Percentiles rank a stretch among this genome's conserved stretches.
These are phyloP conservation scores for Euschistus heros DNA, from an alignment of 1,140 invertebrate species.

Conservation along the genomic window DNA sequence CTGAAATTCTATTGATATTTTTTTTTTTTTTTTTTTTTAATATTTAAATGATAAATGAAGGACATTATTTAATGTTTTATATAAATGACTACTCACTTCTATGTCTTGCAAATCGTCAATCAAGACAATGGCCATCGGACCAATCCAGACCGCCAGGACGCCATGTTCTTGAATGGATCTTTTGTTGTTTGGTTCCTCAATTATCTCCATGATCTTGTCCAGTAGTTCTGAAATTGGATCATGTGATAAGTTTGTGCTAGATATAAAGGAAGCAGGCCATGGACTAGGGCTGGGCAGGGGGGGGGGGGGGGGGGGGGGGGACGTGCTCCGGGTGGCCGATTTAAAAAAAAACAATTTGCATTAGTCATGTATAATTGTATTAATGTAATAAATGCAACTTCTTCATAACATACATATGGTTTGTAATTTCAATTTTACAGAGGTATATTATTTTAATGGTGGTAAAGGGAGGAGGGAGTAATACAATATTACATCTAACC, in stretches of 20 bases:
- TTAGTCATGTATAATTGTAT: background rate
- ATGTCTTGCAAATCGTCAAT: background rate
- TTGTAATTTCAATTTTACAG: too few species aligned
- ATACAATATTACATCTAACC: too few species aligned
- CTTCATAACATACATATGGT: background rate
- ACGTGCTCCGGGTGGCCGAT: too few species aligned
- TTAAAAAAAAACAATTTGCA: background rate
- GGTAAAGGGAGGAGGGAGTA: too few species aligned
- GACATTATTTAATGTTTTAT: too few species aligned
- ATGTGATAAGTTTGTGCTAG: background rate
- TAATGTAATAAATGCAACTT: background rate
- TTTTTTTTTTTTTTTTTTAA: too few species aligned
- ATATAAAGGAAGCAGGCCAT: too few species aligned
- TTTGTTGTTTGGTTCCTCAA: background rate
- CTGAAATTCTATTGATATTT: too few species aligned
- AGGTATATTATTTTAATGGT: too few species aligned
- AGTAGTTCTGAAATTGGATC: background rate
- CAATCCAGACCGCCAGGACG: conserved; percentile 4
- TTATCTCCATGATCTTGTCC: conserved; percentile 1
- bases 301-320: too few species aligned
- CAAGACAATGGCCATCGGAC: background rate
- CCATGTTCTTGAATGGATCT: background rate
- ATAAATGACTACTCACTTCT: conserved; percentile 3
- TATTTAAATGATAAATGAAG: too few species aligned
- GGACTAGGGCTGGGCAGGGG: too few species aligned